phyloP scores from a whole-genome alignment of 2,797 vertebrate genomes.

The Triplophysa bombifrons region DNA sequence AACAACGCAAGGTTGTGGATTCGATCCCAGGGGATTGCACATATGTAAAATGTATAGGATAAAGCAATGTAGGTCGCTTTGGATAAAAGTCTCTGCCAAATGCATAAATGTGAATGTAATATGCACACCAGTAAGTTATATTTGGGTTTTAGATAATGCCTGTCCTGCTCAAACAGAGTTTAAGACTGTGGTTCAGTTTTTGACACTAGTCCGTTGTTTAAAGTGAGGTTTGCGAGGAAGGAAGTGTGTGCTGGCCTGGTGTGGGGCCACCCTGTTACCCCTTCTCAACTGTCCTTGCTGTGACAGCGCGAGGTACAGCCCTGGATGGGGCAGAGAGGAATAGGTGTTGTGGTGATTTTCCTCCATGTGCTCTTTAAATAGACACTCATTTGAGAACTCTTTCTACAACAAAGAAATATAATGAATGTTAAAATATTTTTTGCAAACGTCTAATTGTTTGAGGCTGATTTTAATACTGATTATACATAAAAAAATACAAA shows the following conservation, averaged over 20 bases:
- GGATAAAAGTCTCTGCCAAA: no score
- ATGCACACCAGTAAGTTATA: no score
- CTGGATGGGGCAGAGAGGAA: constrained; percentile 65
- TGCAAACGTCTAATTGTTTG: not conserved
- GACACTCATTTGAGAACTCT: constrained; percentile 70
- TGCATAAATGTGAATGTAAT: no score
- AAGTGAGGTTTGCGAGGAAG: constrained; percentile 60
- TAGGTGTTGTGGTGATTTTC: constrained; percentile 78
- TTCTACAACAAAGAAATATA: constrained; percentile 58
- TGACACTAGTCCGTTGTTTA: constrained; percentile 35
- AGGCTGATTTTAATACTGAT: not conserved
- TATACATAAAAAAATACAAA: not conserved
- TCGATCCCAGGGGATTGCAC: no score
- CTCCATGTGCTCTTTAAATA: constrained; percentile 72
- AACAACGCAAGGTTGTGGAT: no score
- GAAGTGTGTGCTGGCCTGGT: constrained; percentile 73
- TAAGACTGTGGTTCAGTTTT: not conserved
- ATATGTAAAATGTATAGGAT: no score
- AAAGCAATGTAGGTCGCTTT: no score
- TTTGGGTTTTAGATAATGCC: no score
- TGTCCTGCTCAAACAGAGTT: not conserved
- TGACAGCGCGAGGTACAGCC: constrained; percentile 71
- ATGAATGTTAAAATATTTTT: not conserved
- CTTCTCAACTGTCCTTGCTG: constrained; percentile 65
- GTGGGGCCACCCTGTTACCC: constrained; percentile 58